Conservation (phyloP, 2,797 vertebrate species). For the Hephaestus fuliginosus region DNA sequence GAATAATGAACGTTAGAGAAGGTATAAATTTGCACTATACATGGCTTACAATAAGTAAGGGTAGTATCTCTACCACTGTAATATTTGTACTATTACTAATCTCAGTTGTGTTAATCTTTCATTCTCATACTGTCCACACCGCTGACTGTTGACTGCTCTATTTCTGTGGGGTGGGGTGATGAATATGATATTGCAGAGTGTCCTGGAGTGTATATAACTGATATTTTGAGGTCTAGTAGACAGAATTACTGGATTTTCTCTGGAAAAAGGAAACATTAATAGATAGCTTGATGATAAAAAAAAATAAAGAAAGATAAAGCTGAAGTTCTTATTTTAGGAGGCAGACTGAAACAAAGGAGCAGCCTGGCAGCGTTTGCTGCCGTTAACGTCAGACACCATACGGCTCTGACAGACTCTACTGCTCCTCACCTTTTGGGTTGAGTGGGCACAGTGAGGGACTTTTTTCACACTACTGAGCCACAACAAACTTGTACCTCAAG, state of each 20-base stretch:
- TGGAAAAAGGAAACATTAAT: not conserved
- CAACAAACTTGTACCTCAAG: slow-evolving; percentile 34
- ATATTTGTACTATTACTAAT: not conserved
- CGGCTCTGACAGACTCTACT: slow-evolving; percentile 50
- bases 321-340: not conserved
- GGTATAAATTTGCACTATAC: not conserved
- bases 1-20: not conserved
- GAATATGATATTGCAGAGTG: not conserved
- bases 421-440: slow-evolving; percentile 62
- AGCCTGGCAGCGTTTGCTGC: slow-evolving; percentile 5
- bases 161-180: not conserved
- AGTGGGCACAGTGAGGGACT: slow-evolving; percentile 54
- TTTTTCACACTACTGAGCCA: slow-evolving; percentile 55
- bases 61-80: not conserved
- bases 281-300: not conserved
- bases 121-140: not conserved
- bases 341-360: slow-evolving; percentile 23
- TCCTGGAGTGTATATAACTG: not conserved
- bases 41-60: not conserved
- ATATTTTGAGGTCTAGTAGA: not conserved
- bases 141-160: not conserved
- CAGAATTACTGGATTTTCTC: not conserved
- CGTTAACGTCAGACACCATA: slow-evolving; percentile 41
- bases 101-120: not conserved
- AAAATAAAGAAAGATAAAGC: not conserved